phyloP scores from a whole-genome alignment of 35 echinoderm and acorn worm genomes.

The Stichopus chloronotus region DNA sequence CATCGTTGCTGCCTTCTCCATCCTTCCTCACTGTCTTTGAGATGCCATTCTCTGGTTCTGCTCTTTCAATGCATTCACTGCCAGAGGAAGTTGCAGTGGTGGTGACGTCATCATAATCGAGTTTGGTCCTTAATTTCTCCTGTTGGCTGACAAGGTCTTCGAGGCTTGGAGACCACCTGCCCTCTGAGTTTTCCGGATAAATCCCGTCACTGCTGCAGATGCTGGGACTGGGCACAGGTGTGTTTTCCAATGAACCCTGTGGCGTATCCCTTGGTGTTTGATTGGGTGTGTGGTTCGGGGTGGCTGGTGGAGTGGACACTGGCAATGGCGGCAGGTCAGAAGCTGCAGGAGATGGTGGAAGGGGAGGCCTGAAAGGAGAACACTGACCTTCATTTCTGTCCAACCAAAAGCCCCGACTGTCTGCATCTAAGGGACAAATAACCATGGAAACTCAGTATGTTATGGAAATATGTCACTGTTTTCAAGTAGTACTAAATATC shows the following conservation, averaged over 20 bases:
- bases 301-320: slow-evolving; percentile 69
- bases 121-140: slow-evolving; percentile 34
- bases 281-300: slow-evolving; percentile 53
- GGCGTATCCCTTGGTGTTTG: slow-evolving; percentile 52
- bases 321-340: slow-evolving; percentile 66
- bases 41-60: background rate
- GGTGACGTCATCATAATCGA: slow-evolving; percentile 46
- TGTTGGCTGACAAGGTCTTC: slow-evolving; percentile 66
- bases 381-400: slow-evolving; percentile 18
- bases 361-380: slow-evolving; percentile 64
- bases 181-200: slow-evolving; percentile 22
- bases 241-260: slow-evolving; percentile 23
- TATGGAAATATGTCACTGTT: no score
- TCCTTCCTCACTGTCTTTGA: background rate
- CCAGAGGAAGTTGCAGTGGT: background rate
- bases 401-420: slow-evolving; percentile 51
- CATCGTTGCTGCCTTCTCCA: background rate
- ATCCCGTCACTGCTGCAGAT: slow-evolving; percentile 54
- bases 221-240: slow-evolving; percentile 51
- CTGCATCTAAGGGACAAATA: background rate
- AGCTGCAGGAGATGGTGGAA: slow-evolving; percentile 65
- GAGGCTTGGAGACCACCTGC: slow-evolving; percentile 22
- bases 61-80: background rate
- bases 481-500: no score
- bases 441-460: background rate